Conservation (phyloP, 2,888 invertebrate genomes). For the Aphodius granarius region DNA sequence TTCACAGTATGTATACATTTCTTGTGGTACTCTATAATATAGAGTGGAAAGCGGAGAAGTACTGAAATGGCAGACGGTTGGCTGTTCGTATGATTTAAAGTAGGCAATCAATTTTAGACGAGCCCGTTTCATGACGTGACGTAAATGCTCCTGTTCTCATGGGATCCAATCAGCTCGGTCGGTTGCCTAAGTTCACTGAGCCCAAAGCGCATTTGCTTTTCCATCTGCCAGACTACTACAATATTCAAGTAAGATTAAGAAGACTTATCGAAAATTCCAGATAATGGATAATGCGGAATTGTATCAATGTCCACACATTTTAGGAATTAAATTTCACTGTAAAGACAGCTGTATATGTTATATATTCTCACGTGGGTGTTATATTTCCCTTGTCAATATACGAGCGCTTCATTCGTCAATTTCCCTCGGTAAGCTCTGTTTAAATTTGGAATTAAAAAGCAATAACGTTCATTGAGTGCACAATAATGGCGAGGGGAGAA, state of each 20-base stretch:
- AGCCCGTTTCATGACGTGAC: constrained; percentile 46
- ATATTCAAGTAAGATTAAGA: neutral
- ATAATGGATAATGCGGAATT: too few relatives aligned
- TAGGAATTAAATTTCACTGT: neutral
- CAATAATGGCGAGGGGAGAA: neutral
- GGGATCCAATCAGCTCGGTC: constrained; percentile 46
- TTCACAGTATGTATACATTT: too few relatives aligned
- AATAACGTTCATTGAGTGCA: neutral
- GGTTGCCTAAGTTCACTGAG: constrained; percentile 28
- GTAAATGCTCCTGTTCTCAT: constrained; percentile 47
- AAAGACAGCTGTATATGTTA: too few relatives aligned
- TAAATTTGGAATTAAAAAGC: neutral
- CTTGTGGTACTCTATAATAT: too few relatives aligned
- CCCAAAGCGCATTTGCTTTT: constrained; percentile 18
- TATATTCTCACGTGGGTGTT: too few relatives aligned
- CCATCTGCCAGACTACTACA: neutral
- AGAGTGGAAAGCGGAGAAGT: constrained; percentile 31
- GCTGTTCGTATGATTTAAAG: constrained; percentile 48
- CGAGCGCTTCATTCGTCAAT: neutral
- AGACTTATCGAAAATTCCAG: neutral
- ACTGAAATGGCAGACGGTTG: constrained; percentile 44
- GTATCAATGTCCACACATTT: too few relatives aligned
- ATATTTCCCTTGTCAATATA: neutral
- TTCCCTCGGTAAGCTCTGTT: neutral
- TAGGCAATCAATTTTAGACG: constrained; percentile 44